phyloP scores from a whole-genome alignment of 1,140 invertebrate genomes.

The Proales similis region DNA sequence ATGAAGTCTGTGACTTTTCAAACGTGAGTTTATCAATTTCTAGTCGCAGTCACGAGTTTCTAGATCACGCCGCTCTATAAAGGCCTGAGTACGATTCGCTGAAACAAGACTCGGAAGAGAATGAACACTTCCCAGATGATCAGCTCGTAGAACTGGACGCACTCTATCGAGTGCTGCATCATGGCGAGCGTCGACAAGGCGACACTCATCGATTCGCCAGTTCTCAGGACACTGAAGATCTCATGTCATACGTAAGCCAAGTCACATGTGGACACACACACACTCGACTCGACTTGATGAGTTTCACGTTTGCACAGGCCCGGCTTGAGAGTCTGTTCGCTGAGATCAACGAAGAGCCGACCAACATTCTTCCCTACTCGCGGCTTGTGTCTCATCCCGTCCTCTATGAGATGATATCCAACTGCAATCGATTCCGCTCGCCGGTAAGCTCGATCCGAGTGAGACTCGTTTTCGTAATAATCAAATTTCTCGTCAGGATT shows the following conservation, averaged over 20 bases:
- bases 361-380: background rate
- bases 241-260: constrained; percentile 46
- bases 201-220: constrained; percentile 50
- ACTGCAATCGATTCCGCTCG: constrained; percentile 21
- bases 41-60: background rate
- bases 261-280: constrained; percentile 1
- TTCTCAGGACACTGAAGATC: constrained; percentile 48
- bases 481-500: no score
- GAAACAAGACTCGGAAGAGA: constrained; percentile 41
- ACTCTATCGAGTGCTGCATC: constrained; percentile 47
- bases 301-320: constrained; percentile 4
- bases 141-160: constrained; percentile 46
- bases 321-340: constrained; percentile 18
- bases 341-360: constrained; percentile 15
- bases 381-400: constrained; percentile 24
- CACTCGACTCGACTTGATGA: background rate
- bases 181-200: constrained; percentile 47
- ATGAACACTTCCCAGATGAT: constrained; percentile 45
- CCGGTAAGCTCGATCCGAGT: no score
- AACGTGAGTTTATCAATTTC: constrained; percentile 6
- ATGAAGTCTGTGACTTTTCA: constrained; percentile 22
- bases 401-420: constrained; percentile 34
- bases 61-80: background rate
- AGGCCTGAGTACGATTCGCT: constrained; percentile 28
- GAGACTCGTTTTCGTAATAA: no score